A percentile compares a stretch with the other conserved stretches of the same genome.
These are phyloP conservation scores for Melanaphis sacchari DNA, from an alignment of 1,140 invertebrate genomes.

Conservation along the genomic window DNA sequence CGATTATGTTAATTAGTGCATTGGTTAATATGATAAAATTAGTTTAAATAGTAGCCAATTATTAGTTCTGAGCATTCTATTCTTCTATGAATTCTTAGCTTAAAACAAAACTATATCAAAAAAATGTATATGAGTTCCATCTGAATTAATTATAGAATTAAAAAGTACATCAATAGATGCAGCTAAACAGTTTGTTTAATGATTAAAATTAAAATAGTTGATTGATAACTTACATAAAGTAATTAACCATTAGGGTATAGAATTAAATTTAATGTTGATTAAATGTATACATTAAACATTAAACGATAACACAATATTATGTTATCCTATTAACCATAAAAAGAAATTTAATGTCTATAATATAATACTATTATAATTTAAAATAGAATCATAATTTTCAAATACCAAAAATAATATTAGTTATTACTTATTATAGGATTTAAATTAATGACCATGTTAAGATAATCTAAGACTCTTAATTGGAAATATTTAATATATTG, in stretches of 20 bases:
- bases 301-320: not conserved
- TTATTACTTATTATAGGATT: not conserved
- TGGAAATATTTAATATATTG: not conserved
- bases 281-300: not conserved
- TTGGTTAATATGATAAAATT: not conserved
- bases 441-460: not conserved
- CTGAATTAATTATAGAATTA: not conserved
- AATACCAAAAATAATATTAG: not conserved
- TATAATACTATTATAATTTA: not conserved
- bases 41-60: not conserved
- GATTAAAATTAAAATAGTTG: not conserved
- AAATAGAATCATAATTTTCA: not conserved
- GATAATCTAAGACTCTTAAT: not conserved
- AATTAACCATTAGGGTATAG: not conserved
- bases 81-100: too few relatives aligned
- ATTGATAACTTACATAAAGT: not conserved
- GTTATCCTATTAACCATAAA: not conserved
- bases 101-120: not conserved
- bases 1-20: not conserved
- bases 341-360: not conserved
- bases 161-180: not conserved
- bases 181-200: not conserved
- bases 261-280: not conserved
- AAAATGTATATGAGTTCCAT: not conserved
- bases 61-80: not conserved